These are phyloP conservation scores for Clarias platycephalus DNA, from an alignment of 2,797 vertebrate species.

Conservation along the genomic window DNA sequence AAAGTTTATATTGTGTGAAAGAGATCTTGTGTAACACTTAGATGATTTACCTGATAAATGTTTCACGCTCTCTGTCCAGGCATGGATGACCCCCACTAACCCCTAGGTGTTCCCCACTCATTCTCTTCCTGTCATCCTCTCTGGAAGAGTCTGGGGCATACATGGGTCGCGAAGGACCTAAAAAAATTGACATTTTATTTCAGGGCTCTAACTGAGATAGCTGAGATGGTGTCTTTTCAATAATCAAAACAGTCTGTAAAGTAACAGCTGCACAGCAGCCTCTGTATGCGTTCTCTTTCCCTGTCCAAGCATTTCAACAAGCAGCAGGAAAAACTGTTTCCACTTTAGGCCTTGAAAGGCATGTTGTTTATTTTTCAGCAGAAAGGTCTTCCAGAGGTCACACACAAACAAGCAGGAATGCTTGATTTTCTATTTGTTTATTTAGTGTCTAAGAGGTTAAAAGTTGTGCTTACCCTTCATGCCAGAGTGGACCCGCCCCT, in stretches of 20 bases:
- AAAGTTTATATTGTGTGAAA: neutral
- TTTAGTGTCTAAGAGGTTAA: conserved; percentile 23
- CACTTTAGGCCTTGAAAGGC: conserved; percentile 31
- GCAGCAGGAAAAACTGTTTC: conserved; percentile 39
- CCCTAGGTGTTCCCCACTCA: conserved; percentile 85
- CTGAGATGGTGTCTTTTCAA: neutral
- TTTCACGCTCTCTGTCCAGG: conserved; percentile 81
- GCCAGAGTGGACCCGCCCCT: conserved; percentile 73
- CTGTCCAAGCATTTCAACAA: conserved; percentile 39
- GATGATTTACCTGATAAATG: conserved; percentile 81
- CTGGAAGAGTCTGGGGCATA: conserved; percentile 81
- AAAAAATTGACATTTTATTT: conserved; percentile 5
- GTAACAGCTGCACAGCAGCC: conserved; percentile 17
- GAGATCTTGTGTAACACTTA: conserved; percentile 35
- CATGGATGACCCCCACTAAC: conserved; percentile 70
- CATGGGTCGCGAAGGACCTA: conserved; percentile 69
- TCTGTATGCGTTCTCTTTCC: conserved; percentile 21
- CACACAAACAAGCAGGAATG: conserved; percentile 44
- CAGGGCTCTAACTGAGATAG: conserved; percentile 6
- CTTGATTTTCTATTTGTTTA: conserved; percentile 33
- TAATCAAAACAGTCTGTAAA: conserved; percentile 8
- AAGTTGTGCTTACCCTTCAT: conserved; percentile 74
- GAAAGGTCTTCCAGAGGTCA: conserved; percentile 44
- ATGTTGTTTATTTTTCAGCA: conserved; percentile 47
- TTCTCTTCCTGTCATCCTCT: conserved; percentile 86